Base-by-base conservation (phyloP, 2,888 invertebrate genomes). In the Asteroscopus sphinx region DNA sequence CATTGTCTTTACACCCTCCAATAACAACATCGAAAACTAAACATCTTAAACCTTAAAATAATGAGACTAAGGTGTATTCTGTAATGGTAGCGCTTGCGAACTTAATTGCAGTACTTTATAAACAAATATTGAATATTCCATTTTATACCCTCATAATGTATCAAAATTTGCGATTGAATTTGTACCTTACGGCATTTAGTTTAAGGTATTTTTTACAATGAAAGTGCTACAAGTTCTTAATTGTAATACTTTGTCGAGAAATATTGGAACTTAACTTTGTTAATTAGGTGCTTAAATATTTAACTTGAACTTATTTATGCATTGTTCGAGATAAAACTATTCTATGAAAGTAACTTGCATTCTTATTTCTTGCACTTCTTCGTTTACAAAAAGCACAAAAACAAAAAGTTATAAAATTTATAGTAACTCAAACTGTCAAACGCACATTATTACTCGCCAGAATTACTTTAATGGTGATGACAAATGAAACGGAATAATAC, bases 1-100 rank as follows among this genome's bases (percentile, higher is more conserved):
- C 82, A 76, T 67, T 80, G 79, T 79, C 48, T 64, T 66, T 37
- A 57, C 44, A 41, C 73, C 61, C 61, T 32, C 16, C 37, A 37
- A 21, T n/a, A 36, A 15, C 1, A 51, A 17, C 8, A 13, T 15
- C 7, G 5, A n/a, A 45, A 40, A 25, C 9, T 3, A 51, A 41
- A n/a, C n/a, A n/a, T n/a, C 26, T 35, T 61, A 0, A 1, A 47
- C 21, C 49, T 51, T 54, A 1, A 1, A 0, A 0, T 6, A 9
- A 25, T 1, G 11, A 0, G 0, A 0, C 11, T 51, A 42, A 30
- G 47, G 36, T 37, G 3, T 11, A 16, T 48, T 55, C 52, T 60
- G 1, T 35, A 36, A 1, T 48, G 25, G 6, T 0, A 7, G 5
- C 3, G 3, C 6, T 8, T 11, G 1, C 13, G 6, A 53, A 47